Base-by-base conservation (phyloP, 2,888 invertebrate genomes). In the Villa cingulata region DNA sequence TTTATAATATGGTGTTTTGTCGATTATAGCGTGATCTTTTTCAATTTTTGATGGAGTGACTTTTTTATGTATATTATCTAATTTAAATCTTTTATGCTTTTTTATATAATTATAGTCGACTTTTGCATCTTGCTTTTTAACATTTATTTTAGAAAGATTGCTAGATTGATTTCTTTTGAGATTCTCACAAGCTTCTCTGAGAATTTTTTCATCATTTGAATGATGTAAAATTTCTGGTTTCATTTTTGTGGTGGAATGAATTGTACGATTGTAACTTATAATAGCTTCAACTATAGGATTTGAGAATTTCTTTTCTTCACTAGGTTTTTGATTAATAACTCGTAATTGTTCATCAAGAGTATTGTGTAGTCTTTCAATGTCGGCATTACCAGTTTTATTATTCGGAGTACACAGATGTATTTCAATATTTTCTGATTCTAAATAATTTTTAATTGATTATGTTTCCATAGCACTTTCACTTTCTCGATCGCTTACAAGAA, bases 221-320 rank as follows among this genome's bases (percentile, higher is more conserved):
- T 34, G 34, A 34, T 34, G 38, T 37, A 45, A 39, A 36, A 38
- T 29, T 16, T 27, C 6, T 37, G 47, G 43, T 43, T 43, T 48
- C 15, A 17, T 32, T 29, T 37, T 16, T 7, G 43, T 41, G 9
- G 46, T 34, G 10, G 34, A 34, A 34, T 34, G 34, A 10, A 34
- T 34, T 34, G 34, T 34, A 34, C 34, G 34, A n/a, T 34, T 34
- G 12, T 34, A 34, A 15, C 14, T 34, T 34, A 34, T 34, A 10
- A 34, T 1, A 14, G 34, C 15, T 12, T 3, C 34, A 14, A 34
- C 34, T 10, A 34, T 34, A 4, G 34, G 34, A 3, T 34, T 34
- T 1, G n/a, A 14, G 2, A 15, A 34, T 34, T 34, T 34, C 15
- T 34, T 34, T 12, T 34, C 34, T 34, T 34, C 34, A 34, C 15